Evolutionary conservation across 2,797 vertebrate species (phyloP), one percentile per base, ranked within the genome.

Genomic region (Clarias fuscus): DNA sequence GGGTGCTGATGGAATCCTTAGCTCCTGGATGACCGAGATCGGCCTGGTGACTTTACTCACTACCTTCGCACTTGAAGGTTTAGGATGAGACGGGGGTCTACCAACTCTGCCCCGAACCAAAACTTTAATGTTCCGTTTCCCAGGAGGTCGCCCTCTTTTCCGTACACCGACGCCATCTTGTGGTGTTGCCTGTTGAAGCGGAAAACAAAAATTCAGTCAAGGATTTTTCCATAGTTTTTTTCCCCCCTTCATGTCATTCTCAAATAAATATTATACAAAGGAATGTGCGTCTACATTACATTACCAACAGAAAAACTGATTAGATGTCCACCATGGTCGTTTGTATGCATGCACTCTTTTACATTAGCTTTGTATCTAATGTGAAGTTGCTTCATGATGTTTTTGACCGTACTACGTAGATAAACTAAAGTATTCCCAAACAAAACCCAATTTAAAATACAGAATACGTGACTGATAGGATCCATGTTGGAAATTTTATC

Each of bases 101-200:
- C 83, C 83, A 82, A 88, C 62, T 85, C 24, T 82, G 58, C 77
- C 85, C 61, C 61, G 89, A 24, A 37, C 82, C 67, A 88, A 67
- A 83, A 87, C 82, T 73, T 89, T 90, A 59, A 76, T 30, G 91
- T 93, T 95, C 0, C 94, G 92, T 0, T 93, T 93, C 10, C 95
- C 95, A 0, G 95, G 95, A 0, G 95, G 95, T 4, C 95, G 91
- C 0, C 95, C 95, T 73, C 95, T 93, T 72, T 95, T 96, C 86
- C 93, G 93, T 83, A 90, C 90, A 82, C 89, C 67, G 4, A 27
- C 7, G 53, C 91, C 91, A 13, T 91, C 92, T 0, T 88, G 82
- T 68, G 80, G 86, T 43, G 62, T 56, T 0, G 83, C 68, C 94
- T 95, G 88, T 53, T 67, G 61, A 30, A 56, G 18, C 17, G 27